These are phyloP conservation scores for Frankliniella intonsa DNA, from an alignment of 2,888 invertebrate genomes.

Conservation along the genomic window DNA sequence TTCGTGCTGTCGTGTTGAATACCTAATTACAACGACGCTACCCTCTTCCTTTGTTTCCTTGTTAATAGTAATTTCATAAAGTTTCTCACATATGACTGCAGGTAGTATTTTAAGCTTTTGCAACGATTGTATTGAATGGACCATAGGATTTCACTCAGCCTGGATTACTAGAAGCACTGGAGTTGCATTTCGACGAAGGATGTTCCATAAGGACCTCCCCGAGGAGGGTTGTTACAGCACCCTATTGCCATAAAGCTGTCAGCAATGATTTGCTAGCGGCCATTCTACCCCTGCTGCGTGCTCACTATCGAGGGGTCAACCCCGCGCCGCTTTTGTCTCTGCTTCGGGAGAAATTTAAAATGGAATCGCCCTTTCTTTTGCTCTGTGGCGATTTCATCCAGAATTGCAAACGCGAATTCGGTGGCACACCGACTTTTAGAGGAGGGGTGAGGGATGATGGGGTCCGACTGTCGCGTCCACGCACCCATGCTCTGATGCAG, in stretches of 20 bases:
- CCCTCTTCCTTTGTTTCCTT: too few species aligned
- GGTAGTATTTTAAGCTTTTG: too few species aligned
- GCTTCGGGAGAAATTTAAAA: neutral
- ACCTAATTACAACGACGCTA: too few species aligned
- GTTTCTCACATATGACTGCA: too few species aligned
- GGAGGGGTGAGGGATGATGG: neutral
- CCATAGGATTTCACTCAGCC: neutral
- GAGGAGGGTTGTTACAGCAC: neutral
- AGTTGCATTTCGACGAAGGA: slow-evolving; percentile 20
- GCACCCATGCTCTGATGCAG: neutral
- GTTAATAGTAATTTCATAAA: too few species aligned
- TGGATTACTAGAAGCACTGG: neutral
- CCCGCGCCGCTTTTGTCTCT: neutral
- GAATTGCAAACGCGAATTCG: too few species aligned
- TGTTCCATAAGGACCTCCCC: neutral
- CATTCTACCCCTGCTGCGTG: neutral
- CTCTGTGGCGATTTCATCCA: too few species aligned
- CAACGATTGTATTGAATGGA: too few species aligned
- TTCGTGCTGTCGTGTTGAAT: too few species aligned
- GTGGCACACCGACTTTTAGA: neutral
- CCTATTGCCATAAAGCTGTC: slow-evolving; percentile 12
- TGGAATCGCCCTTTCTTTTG: neutral
- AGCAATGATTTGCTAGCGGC: slow-evolving; percentile 22
- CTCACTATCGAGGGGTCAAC: neutral
- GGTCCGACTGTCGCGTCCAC: neutral